Base-by-base conservation (phyloP, 2,888 invertebrate genomes). In the Andrena hattorfiana region DNA sequence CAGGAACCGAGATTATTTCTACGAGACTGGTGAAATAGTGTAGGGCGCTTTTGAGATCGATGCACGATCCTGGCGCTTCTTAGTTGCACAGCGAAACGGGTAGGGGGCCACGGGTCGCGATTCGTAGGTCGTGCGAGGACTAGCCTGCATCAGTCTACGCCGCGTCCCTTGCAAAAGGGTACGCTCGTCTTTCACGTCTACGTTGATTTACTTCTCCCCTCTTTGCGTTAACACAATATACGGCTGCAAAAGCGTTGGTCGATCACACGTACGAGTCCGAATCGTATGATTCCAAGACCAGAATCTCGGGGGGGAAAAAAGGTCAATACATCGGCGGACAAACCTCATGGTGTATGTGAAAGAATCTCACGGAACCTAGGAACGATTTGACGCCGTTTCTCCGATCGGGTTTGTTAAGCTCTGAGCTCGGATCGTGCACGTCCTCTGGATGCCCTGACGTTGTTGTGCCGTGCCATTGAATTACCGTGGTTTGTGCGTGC, bases 101-200 rank as follows among this genome's bases (percentile, higher is more conserved):
- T 85, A 89, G 91, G 87, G 90, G 89, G 91, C 88, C 78, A 85
- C 85, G 81, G 85, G 85, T 87, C 89, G 91, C 71, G 85, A 85
- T 89, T 91, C 90, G 91, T 91, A 89, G 90, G 91, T 91, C 89
- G 89, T 80, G 87, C 85, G 86, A 87, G 86, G 87, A 85, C 82
- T 89, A 90, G 88, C 88, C 87, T 86, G 89, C 89, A 88, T 89
- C 89, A 90, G 89, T 89, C 83, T 86, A 86, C 84, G 84, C 67
- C 84, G 90, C 88, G 90, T 88, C 89, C 87, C 91, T 89, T 87
- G 74, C 78, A 81, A 89, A 89, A 89, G 90, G 90, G 89, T 88
- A 86, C 89, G 91, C 89, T 87, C 71, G 76, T 83, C 81, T 83
- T 56, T 75, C 72, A 76, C 79, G 69, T 72, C 64, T 86, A 84